These are phyloP conservation scores for Pycnonotus jocosus DNA, from an alignment of 2,113 vertebrate genomes.

Conservation along the genomic window DNA sequence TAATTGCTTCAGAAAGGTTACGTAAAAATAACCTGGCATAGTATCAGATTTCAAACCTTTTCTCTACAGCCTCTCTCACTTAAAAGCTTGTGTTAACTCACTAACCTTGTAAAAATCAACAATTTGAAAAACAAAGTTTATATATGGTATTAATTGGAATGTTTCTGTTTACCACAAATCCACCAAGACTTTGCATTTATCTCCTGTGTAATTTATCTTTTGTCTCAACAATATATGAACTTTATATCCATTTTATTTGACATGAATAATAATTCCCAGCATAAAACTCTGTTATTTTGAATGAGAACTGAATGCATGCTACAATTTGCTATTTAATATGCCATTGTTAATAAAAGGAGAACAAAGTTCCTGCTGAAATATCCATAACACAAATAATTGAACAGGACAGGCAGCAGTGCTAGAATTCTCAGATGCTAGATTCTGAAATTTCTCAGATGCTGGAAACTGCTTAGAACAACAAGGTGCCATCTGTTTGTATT, in stretches of 20 bases:
- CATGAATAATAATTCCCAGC: neutral
- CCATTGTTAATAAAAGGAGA: neutral
- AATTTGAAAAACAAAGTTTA: neutral
- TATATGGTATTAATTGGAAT: neutral
- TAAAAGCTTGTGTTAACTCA: neutral
- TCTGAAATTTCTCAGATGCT: neutral
- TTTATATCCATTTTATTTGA: neutral
- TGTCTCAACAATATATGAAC: neutral
- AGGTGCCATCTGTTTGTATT: neutral
- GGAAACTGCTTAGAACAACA: neutral
- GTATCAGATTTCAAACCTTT: neutral
- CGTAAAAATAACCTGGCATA: neutral
- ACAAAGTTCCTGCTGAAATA: neutral
- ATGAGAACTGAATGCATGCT: neutral
- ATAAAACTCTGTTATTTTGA: neutral
- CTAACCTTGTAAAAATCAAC: neutral
- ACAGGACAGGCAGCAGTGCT: neutral
- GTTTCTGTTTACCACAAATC: neutral
- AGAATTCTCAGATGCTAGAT: neutral
- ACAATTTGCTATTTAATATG: neutral
- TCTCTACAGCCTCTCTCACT: neutral
- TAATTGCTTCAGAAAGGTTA: neutral
- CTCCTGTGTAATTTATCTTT: neutral
- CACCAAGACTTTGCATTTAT: neutral
- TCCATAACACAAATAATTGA: neutral